phyloP scores from a whole-genome alignment of 2,113 vertebrate genomes.

The Hippocampus guttulatus region DNA sequence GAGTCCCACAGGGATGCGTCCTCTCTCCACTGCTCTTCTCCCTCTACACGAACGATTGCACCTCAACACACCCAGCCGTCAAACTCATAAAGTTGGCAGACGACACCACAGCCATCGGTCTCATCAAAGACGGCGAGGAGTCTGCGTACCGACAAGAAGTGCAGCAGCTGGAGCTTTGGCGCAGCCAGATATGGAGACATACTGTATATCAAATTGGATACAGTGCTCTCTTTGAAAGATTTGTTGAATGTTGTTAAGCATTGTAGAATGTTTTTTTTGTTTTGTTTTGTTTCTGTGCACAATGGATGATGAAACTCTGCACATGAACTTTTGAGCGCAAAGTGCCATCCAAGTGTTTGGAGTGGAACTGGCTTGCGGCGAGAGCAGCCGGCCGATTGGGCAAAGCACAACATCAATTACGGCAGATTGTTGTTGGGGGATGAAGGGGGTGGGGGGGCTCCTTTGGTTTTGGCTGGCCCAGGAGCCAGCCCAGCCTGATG shows the following conservation, averaged over 20 bases:
- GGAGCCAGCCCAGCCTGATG: constrained; percentile 26
- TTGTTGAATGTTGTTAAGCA: neutral
- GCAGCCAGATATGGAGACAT: too few relatives aligned
- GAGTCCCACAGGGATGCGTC: too few relatives aligned
- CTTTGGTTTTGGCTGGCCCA: constrained; percentile 49
- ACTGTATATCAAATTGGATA: too few relatives aligned
- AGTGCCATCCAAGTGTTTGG: constrained; percentile 42
- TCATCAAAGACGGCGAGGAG: too few relatives aligned
- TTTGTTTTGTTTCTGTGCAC: neutral
- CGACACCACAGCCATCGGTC: too few relatives aligned
- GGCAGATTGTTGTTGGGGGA: constrained; percentile 53
- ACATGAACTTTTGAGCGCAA: neutral
- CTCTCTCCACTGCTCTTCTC: too few relatives aligned
- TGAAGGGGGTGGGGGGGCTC: constrained; percentile 29
- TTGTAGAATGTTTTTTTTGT: too few relatives aligned
- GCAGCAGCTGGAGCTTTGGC: too few relatives aligned
- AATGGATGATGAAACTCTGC: neutral
- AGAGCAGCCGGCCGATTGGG: constrained; percentile 37
- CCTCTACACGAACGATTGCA: too few relatives aligned
- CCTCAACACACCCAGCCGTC: too few relatives aligned
- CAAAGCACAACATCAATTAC: constrained; percentile 57
- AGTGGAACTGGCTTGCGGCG: constrained; percentile 23
- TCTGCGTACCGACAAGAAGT: too few relatives aligned
- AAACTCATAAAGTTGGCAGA: too few relatives aligned
- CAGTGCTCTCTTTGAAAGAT: neutral